Evolutionary conservation across 1,140 invertebrate species (phyloP).

Genomic region (Bathynomus jamesi): DNA sequence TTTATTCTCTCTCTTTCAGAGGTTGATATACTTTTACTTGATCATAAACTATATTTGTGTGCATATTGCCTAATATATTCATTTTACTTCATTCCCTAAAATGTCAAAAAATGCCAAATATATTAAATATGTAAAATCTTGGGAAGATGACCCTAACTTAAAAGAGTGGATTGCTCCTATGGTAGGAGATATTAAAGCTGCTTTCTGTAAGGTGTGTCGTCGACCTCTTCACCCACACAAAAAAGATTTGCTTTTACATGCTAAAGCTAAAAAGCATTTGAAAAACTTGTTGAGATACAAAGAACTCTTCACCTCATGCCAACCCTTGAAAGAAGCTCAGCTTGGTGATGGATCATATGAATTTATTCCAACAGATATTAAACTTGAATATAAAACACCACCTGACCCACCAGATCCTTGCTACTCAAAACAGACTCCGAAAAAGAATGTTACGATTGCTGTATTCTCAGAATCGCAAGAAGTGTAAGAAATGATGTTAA

Average conservation of each 20-base stretch:
- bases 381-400: not conserved
- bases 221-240: not conserved
- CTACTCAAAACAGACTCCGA: not conserved
- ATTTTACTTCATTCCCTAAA: too few species aligned
- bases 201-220: not conserved
- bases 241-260: not conserved
- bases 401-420: not conserved
- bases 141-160: not conserved
- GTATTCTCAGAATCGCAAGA: not conserved
- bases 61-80: too few species aligned
- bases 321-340: not conserved
- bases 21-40: too few species aligned
- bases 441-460: not conserved
- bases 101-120: not conserved
- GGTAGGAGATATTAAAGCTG: not conserved
- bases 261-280: not conserved
- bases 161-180: not conserved
- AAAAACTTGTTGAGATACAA: not conserved
- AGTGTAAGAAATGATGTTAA: too few species aligned
- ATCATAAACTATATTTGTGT: too few species aligned
- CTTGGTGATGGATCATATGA: not conserved
- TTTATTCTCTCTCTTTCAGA: too few species aligned
- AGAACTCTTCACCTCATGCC: not conserved
- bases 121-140: not conserved
- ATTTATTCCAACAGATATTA: not conserved